phyloP scores from a whole-genome alignment of 2,113 vertebrate species.

The Corvus cornix region DNA sequence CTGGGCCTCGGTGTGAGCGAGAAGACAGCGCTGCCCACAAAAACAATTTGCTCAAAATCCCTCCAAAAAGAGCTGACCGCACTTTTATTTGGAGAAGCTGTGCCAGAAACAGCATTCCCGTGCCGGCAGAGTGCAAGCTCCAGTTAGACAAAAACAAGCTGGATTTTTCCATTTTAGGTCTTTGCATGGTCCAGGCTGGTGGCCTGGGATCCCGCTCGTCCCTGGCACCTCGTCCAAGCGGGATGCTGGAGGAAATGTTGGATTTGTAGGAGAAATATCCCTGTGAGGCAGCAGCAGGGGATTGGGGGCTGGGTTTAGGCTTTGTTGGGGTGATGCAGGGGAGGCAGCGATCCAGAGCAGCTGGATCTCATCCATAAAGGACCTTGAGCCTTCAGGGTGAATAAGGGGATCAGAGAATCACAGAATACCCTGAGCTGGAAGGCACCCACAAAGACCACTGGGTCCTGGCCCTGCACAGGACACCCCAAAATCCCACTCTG shows the following conservation, averaged over 20 bases:
- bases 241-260: background rate
- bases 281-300: background rate
- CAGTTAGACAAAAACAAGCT: background rate
- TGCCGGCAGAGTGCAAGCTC: background rate
- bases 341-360: background rate
- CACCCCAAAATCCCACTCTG: background rate
- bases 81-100: background rate
- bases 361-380: rapidly evolving
- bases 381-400: background rate
- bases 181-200: background rate
- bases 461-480: background rate
- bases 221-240: background rate
- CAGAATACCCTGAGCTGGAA: background rate
- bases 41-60: conserved; percentile 26
- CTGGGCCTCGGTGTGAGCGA: background rate
- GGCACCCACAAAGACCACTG: background rate
- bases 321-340: background rate
- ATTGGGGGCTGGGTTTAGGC: rapidly evolving
- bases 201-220: background rate
- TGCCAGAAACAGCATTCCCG: conserved; percentile 53
- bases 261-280: background rate
- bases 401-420: rapidly evolving
- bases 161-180: conserved; percentile 24
- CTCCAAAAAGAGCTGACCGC: conserved; percentile 56
- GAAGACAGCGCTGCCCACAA: background rate